phyloP scores from a whole-genome alignment of 1,140 invertebrate genomes.

The Drusus annulatus region DNA sequence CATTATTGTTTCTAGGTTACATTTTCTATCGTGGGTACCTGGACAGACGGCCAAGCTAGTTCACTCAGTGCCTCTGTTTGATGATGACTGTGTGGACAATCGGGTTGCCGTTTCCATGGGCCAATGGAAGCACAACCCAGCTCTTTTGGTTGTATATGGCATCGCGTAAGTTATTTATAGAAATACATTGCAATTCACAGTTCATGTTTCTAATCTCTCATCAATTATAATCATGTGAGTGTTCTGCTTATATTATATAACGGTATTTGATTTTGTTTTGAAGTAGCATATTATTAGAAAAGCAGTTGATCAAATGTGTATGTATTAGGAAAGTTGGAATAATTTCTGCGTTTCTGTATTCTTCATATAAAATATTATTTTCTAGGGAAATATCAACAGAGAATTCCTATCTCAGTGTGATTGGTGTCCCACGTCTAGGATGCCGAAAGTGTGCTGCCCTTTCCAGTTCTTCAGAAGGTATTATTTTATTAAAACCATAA shows the following conservation, averaged over 20 bases:
- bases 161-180: slow-evolving; percentile 65
- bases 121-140: slow-evolving; percentile 74
- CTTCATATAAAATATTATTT: slow-evolving; percentile 53
- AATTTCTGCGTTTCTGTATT: not conserved
- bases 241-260: no score
- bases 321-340: no score
- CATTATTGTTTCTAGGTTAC: slow-evolving; percentile 61
- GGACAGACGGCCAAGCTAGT: slow-evolving; percentile 65
- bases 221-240: no score
- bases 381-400: slow-evolving; percentile 68
- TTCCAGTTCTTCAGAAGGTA: slow-evolving; percentile 64
- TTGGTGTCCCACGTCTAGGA: slow-evolving; percentile 69
- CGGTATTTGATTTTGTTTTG: no score
- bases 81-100: slow-evolving; percentile 74
- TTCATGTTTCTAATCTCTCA: no score
- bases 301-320: no score
- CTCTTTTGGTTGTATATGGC: slow-evolving; percentile 73
- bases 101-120: slow-evolving; percentile 73
- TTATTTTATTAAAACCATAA: not conserved
- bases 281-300: no score
- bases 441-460: slow-evolving; percentile 68
- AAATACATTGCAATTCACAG: no score
- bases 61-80: slow-evolving; percentile 72
- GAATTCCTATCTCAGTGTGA: slow-evolving; percentile 70
- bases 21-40: slow-evolving; percentile 69